phyloP scores from a whole-genome alignment of 2,797 vertebrate genomes.

The Corythornis leucogaster region DNA sequence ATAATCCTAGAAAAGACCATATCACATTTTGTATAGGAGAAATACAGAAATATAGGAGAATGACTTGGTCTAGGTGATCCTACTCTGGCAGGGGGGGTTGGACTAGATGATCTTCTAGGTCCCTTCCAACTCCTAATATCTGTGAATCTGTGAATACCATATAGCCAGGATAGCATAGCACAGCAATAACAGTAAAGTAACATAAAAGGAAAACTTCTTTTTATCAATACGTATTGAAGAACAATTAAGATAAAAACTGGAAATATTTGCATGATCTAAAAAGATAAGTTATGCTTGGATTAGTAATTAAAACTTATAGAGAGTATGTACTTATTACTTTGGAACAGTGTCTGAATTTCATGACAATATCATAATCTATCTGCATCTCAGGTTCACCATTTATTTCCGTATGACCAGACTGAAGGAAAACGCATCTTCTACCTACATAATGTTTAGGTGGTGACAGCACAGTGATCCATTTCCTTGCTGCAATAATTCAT shows the following conservation, averaged over 20 bases:
- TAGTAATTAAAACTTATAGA: background rate
- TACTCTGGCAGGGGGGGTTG: no score
- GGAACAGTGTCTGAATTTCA: background rate
- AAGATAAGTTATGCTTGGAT: background rate
- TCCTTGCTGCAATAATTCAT: background rate
- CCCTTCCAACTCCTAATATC: no score
- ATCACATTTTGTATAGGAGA: background rate
- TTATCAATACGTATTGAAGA: background rate
- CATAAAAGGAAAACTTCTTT: background rate
- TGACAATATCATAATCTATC: background rate
- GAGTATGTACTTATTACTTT: background rate
- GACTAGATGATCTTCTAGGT: no score
- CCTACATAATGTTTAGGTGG: background rate
- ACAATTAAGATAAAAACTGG: background rate
- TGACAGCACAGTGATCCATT: background rate
- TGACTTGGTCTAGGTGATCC: no score
- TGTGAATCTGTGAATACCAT: no score
- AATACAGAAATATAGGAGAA: background rate
- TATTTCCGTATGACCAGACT: background rate
- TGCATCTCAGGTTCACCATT: background rate
- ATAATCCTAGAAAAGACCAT: background rate
- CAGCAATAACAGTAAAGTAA: background rate
- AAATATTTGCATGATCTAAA: background rate
- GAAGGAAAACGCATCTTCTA: background rate
- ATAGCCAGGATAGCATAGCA: background rate